Percentiles rank a stretch among this genome's conserved stretches.
Conservation (phyloP, 2,113 vertebrate species). For the Nesoenas mayeri region DNA sequence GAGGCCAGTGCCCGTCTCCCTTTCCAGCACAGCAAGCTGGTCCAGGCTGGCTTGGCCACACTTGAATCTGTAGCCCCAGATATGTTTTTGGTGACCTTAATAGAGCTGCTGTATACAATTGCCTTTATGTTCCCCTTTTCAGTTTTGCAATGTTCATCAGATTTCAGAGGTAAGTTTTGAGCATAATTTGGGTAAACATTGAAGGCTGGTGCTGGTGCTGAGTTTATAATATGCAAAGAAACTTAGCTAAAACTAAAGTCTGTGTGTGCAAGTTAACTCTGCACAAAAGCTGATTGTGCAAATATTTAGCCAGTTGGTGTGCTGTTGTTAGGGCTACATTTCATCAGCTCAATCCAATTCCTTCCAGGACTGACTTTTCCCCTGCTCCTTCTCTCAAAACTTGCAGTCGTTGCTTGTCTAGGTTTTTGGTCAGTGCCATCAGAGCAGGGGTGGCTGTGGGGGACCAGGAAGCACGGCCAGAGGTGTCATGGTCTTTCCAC, state of each 20-base stretch:
- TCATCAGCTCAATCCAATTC: background rate
- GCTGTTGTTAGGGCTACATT: background rate
- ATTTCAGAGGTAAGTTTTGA: background rate
- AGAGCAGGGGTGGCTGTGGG: background rate
- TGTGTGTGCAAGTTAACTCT: background rate
- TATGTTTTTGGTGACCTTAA: accelerated
- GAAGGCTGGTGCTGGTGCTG: background rate
- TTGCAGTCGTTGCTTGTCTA: background rate
- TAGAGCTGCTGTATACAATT: accelerated
- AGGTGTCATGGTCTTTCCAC: accelerated
- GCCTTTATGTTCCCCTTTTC: background rate
- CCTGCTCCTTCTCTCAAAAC: background rate
- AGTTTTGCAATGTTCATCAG: background rate
- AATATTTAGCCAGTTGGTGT: background rate
- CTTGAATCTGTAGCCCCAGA: background rate
- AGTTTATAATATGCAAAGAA: background rate
- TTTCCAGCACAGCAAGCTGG: background rate
- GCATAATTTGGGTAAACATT: background rate
- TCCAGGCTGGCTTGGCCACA: background rate
- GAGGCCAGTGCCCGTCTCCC: background rate
- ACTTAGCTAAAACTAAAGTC: background rate
- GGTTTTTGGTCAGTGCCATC: accelerated
- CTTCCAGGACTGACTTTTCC: background rate
- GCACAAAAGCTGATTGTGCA: background rate
- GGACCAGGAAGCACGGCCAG: background rate